Base-by-base conservation (phyloP, 2,888 invertebrate species). In the Apodemia hepburni region DNA sequence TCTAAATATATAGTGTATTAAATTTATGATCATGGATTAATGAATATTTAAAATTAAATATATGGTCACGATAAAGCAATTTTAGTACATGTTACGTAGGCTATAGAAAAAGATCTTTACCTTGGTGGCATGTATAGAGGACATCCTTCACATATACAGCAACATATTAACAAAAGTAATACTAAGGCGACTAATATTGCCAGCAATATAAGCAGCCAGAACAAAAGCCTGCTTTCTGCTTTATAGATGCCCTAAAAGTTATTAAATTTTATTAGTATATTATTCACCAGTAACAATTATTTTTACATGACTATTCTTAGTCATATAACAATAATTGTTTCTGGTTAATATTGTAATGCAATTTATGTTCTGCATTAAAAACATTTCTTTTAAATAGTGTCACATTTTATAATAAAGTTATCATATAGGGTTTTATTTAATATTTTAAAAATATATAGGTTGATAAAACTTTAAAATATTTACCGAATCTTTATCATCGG, bases 61-160 rank as follows among this genome's bases (percentile, higher is more conserved):
- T 18, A 22, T 45, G 6, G 27, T 18, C 12, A 63, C 47, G 58
- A 27, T 18, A 8, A 63, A 58, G 58, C 60, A 58, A 58, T 60
- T 18, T 42, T 42, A 57, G 54, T n/a, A 61, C 33, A 27, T 58
- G 18, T 11, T 15, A 42, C 42, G 15, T 58, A 33, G n/a, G n/a
- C 54, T 22, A 59, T 18, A 18, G 15, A 57, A 64, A 22, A 8
- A 27, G 38, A 22, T 68, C 77, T 72, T 85, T 92, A 94, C 94
- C 95, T 94, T 61, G 95, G 94, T 61, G 95, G 95, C 85, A 94
- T 95, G 74, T 96, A 97, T 61, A 96, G 92, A n/a, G 97, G 97
- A 76, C 97, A 97, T 74, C 95, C 95, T 72, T 96, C 95, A 77
- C 97, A 97, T 68, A 97, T 95, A 76, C 97, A 97, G 83, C 97